Evolutionary conservation across 1,140 invertebrate species (phyloP), one percentile per base, ranked within the genome.

Genomic region (Tribolium madens): DNA sequence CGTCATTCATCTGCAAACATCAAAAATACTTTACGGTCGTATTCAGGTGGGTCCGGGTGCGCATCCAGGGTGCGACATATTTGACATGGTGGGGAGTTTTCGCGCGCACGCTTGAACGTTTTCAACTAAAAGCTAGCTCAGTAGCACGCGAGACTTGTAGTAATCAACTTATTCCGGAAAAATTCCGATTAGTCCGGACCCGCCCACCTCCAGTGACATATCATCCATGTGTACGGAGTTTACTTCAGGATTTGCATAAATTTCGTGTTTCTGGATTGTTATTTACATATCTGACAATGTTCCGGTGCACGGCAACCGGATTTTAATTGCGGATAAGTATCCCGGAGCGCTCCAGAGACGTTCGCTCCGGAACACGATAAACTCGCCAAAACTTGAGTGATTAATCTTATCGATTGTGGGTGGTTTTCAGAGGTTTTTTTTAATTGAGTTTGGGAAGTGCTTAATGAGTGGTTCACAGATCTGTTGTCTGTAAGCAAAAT

Each of bases 51-150:
- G 72, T 73, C 50, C 53, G 72, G 72, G 72, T 73, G 50, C 31
- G 53, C 50, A 73, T 31, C 47, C 14, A 76, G 46, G 71, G 72
- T 78, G 77, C 53, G 57, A 77, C n/a, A n/a, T n/a, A n/a, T n/a
- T n/a, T n/a, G n/a, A n/a, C 73, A 77, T 81, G 76, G 81, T 79
- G 81, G 81, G 79, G 78, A 70, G 53, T 68, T 57, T 77, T 78
- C 81, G 81, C 81, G 80, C 76, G 80, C 79, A 77, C 77, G 76
- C 76, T 79, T 81, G 52, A 76, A 60, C 78, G 73, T 78, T 77
- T 77, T 72, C 48, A 76, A 80, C 46, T 68, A 42, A 18, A 53
- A 33, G 73, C 21, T 70, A 21, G 76, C 64, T 80, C 78, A 80
- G 78, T 80, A 80, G 50, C 78, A 78, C 78, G 78, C 78, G 78